These are phyloP conservation scores for Leptopterna dolabrata DNA, from an alignment of 2,888 invertebrate genomes.

Conservation along the genomic window DNA sequence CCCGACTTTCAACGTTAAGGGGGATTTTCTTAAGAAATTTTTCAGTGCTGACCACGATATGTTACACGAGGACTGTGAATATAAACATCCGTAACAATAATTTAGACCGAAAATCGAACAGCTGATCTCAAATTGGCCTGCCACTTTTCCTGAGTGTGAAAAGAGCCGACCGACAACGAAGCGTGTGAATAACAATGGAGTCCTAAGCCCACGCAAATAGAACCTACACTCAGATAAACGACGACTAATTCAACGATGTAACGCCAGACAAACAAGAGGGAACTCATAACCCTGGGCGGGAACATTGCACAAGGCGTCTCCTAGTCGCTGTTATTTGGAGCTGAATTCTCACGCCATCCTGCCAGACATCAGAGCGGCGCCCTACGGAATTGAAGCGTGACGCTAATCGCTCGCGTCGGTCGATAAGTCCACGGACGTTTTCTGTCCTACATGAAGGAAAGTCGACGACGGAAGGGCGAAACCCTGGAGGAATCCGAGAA, in stretches of 20 bases:
- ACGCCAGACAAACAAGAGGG: conserved; percentile 20
- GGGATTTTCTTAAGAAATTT: too few species aligned
- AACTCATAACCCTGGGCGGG: conserved; percentile 1
- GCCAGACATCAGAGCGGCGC: conserved; percentile 36
- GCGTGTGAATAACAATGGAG: conserved; percentile 34
- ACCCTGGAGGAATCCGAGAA: neutral
- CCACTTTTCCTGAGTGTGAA: neutral
- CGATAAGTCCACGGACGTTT: conserved; percentile 14
- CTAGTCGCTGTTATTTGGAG: conserved; percentile 12
- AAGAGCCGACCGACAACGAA: conserved; percentile 1
- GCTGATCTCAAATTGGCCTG: too few species aligned
- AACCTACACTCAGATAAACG: conserved; percentile 27
- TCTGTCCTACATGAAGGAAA: neutral
- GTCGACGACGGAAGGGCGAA: neutral
- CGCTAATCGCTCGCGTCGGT: conserved; percentile 22
- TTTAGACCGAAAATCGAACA: too few species aligned
- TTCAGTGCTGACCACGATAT: too few species aligned
- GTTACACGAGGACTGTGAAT: too few species aligned
- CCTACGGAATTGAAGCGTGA: conserved; percentile 36
- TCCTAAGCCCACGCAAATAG: conserved; percentile 19
- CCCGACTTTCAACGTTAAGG: too few species aligned
- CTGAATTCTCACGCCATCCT: conserved; percentile 28
- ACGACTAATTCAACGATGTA: conserved; percentile 25
- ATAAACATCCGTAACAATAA: too few species aligned
- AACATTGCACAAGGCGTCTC: conserved; percentile 6